Evolutionary conservation across 2,113 vertebrate species (phyloP).

Genomic region (Monopterus albus): DNA sequence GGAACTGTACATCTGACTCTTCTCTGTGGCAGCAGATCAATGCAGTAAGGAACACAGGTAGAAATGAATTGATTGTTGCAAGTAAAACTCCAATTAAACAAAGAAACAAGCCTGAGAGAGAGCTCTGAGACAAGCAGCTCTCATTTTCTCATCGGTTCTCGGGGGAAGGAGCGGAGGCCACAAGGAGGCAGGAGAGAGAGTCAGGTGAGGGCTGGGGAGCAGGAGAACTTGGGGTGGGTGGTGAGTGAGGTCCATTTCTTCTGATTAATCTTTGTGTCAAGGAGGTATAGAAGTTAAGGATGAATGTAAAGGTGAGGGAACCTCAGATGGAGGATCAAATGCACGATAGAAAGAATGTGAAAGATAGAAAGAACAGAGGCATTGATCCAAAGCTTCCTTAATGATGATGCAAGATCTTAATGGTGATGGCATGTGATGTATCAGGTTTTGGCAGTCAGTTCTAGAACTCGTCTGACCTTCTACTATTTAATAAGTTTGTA

Average conservation of each 20-base stretch:
- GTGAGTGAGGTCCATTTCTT: slow-evolving; percentile 48
- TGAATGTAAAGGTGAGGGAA: slow-evolving; percentile 38
- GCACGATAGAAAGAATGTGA: slow-evolving; percentile 31
- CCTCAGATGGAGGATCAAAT: slow-evolving; percentile 29
- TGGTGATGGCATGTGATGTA: slow-evolving; percentile 65
- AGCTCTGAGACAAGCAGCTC: slow-evolving; percentile 55
- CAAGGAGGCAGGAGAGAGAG: too few species aligned
- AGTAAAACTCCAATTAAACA: slow-evolving; percentile 87
- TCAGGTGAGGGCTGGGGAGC: too few species aligned
- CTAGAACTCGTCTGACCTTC: slow-evolving; percentile 59
- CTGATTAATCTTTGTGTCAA: slow-evolving; percentile 38
- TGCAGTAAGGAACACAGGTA: slow-evolving; percentile 71
- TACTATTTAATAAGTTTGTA: slow-evolving; percentile 55
- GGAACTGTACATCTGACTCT: slow-evolving; percentile 72
- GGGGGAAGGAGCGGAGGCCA: too few species aligned
- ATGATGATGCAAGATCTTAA: slow-evolving; percentile 76
- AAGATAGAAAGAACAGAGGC: slow-evolving; percentile 28
- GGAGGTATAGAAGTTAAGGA: slow-evolving; percentile 52
- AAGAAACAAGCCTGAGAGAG: slow-evolving; percentile 71
- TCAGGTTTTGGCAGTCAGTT: slow-evolving; percentile 66
- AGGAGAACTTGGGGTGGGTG: slow-evolving; percentile 11
- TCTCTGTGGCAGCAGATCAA: slow-evolving; percentile 80
- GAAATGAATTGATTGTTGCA: slow-evolving; percentile 85
- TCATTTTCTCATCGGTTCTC: slow-evolving; percentile 76
- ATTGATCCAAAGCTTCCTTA: slow-evolving; percentile 70